Evolutionary conservation across 2,797 vertebrate species (phyloP), one percentile per base, ranked within the genome.

Genomic region (Anolis apletophallus): DNA sequence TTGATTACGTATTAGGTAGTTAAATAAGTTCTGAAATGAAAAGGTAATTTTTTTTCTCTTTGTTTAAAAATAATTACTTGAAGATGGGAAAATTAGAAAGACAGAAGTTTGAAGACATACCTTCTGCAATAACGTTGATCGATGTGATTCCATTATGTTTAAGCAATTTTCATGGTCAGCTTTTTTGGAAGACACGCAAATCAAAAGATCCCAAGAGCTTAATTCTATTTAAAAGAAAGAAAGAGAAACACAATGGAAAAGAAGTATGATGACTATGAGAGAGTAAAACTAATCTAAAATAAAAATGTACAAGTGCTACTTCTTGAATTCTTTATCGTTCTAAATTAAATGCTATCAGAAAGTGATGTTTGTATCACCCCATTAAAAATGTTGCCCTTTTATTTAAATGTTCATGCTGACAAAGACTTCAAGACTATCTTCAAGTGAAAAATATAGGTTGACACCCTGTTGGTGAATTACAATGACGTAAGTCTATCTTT

Each of bases 161-260:
- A 98, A 91, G 89, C 98, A 99, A 82, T 95, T 96, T 81, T 92
- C 94, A 91, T 94, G 96, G 67, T 94, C 91, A 21, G 93, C 93
- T 90, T 96, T 91, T 91, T 84, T 92, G n/a, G 96, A 94, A 87
- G 95, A 96, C 21, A 99, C 96, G 93, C 98, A 99, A 90, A 99
- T 95, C 92, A 99, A 84, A 92, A 98, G 94, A 93, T 97, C 97
- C 98, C 97, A 98, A 79, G 93, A 76, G 36, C 76, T 89, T 81
- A 89, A 50, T 67, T 36, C 97, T 97, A 84, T 64, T 29, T 91
- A 90, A 95, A 64, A 85, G 34, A 94, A 29, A 90, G 87, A 36
- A 91, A 87, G 34, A 94, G 1, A 80, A 79, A 2, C 9, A 64
- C 34, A 81, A 5, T 93, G 50, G 88, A 55, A 91, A 88, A 73